Evolutionary conservation across 2,797 vertebrate genomes (phyloP), one percentile per base, ranked within the genome.

Genomic region (Tinamus major): DNA sequence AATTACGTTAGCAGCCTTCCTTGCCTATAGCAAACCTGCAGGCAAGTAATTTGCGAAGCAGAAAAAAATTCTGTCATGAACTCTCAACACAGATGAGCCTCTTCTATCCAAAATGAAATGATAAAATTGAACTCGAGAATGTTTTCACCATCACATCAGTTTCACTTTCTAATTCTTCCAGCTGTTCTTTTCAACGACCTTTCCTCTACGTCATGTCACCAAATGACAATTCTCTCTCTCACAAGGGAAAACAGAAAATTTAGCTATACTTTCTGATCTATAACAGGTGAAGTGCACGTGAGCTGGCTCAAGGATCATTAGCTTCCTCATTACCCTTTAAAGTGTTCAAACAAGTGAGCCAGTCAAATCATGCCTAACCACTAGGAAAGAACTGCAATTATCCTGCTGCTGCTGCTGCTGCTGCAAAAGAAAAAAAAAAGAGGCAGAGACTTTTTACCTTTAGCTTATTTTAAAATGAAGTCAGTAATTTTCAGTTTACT

Each of bases 251-350:
- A 1, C 2, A 7, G 9, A 13, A 10, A 26, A 16, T 31, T 58
- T 2, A 31, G 39, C n/a, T 70, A 44, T 7, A 4, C 26, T n/a
- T 19, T 63, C 49, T 23, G 63, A 8, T 4, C 15, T 4, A 18
- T 0, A 37, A 58, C 56, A 41, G n/a, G n/a, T 3, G 37, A 9
- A 49, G 55, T 39, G 39, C 41, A 11, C 0, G 2, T 8, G 56
- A 55, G 3, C 20, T 0, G 2, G 37, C 56, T 26, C 31, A 46
- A 53, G 81, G 79, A 39, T 63, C 49, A 10, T 2, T 1, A 1
- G 26, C 48, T n/a, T 29, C 83, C 78, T 37, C 48, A 1, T 2
- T 55, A 7, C 17, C 77, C 42, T 86, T 69, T 55, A 21, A 35
- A 75, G 14, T 0, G 5, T 8, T 69, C 63, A 5, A 10, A 39